A percentile compares a stretch with the other conserved stretches of the same genome.
Evolutionary conservation across 2,888 invertebrate genomes (phyloP).

Genomic region (Trissonchulus latispiculum): DNA sequence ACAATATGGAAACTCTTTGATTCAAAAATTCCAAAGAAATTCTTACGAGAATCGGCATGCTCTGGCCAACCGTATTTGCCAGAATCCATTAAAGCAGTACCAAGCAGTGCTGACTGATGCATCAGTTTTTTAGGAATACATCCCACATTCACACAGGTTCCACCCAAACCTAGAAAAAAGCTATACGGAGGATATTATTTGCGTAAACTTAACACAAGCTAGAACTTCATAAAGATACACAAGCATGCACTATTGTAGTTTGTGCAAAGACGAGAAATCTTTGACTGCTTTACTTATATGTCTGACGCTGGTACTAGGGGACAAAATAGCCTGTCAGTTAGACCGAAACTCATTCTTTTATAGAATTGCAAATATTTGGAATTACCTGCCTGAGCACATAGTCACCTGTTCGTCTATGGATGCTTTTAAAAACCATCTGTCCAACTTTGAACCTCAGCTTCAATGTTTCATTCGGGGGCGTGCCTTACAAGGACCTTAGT

Average conservation of each 20-base stretch:
- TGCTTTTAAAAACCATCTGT: too few relatives aligned
- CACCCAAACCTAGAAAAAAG: conserved; percentile 60
- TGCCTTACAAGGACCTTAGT: too few relatives aligned
- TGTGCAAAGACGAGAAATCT: background rate
- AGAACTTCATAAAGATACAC: background rate
- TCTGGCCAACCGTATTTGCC: conserved; percentile 48
- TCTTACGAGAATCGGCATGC: too few relatives aligned
- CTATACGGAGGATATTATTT: background rate
- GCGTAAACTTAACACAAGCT: conserved; percentile 1
- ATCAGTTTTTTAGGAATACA: conserved; percentile 96
- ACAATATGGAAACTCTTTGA: too few relatives aligned
- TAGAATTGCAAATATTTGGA: too few relatives aligned
- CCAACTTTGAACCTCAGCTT: too few relatives aligned
- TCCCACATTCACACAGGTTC: conserved; percentile 81
- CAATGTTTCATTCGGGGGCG: too few relatives aligned
- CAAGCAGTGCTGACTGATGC: conserved; percentile 84
- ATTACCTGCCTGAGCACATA: too few relatives aligned
- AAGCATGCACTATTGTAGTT: background rate
- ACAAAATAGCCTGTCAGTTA: too few relatives aligned
- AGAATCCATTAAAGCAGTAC: conserved; percentile 57
- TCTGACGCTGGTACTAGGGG: background rate
- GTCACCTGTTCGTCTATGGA: too few relatives aligned
- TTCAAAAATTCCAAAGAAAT: too few relatives aligned
- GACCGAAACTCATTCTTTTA: too few relatives aligned
- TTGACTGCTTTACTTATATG: background rate